Conservation (phyloP, 1,140 invertebrate species). For the Drosophila pseudoananassae region DNA sequence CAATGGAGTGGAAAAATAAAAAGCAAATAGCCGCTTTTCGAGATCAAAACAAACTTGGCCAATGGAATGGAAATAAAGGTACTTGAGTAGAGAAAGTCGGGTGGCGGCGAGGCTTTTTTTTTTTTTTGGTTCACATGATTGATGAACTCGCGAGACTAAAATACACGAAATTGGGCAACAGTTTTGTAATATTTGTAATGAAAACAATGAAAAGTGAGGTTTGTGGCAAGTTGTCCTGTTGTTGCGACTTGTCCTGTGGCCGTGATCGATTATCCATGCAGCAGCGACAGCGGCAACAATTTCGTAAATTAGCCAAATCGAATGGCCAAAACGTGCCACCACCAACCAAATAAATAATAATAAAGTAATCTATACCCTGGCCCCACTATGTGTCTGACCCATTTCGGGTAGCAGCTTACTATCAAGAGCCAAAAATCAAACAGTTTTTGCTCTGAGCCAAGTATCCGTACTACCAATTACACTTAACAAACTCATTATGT, state of each 20-base stretch:
- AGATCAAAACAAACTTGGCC: neutral
- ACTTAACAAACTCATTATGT: constrained; percentile 76
- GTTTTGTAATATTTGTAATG: constrained; percentile 4
- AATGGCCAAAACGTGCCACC: constrained; percentile 12
- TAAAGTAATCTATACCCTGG: constrained; percentile 60
- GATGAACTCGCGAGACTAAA: too few species aligned
- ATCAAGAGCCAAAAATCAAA: constrained; percentile 29
- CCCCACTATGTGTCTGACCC: constrained; percentile 60
- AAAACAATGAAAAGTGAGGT: neutral
- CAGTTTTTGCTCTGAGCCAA: constrained; percentile 8
- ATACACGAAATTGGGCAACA: neutral
- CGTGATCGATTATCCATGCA: constrained; percentile 36
- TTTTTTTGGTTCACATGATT: neutral
- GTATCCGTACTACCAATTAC: constrained; percentile 53
- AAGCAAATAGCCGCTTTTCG: neutral
- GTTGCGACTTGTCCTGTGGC: constrained; percentile 11
- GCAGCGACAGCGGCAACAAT: constrained; percentile 7
- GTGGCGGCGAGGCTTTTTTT: too few species aligned
- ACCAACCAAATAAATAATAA: constrained; percentile 58
- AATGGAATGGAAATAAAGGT: neutral
- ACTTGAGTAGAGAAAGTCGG: neutral
- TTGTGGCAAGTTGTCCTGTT: constrained; percentile 3
- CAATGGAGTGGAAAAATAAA: neutral
- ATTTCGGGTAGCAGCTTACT: constrained; percentile 48
- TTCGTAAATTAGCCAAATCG: constrained; percentile 38